phyloP scores from a whole-genome alignment of 2,888 invertebrate species.

The Ganaspis brasiliensis region DNA sequence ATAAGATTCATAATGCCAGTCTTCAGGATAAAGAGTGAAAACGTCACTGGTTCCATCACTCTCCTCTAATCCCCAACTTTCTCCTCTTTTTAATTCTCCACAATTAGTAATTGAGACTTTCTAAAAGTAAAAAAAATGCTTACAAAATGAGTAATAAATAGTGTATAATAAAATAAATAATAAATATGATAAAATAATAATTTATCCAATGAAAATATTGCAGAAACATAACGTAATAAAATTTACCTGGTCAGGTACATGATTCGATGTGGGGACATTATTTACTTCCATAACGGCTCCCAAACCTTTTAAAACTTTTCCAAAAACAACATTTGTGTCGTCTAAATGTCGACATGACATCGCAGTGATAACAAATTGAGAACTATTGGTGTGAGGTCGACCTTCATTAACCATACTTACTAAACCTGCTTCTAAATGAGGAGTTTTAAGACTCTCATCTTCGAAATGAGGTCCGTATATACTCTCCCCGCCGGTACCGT shows the following conservation, averaged over 20 bases:
- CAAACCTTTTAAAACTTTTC: conserved; percentile 89
- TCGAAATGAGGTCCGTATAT: conserved; percentile 95
- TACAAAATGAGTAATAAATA: not conserved
- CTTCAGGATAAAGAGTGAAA: conserved; percentile 90
- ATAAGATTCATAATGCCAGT: conserved; percentile 82
- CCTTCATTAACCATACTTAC: conserved; percentile 92
- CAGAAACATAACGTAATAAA: no score
- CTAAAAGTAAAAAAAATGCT: conserved; percentile 56
- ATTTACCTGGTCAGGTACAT: conserved; percentile 85
- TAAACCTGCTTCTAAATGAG: conserved; percentile 85
- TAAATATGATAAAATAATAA: conserved; percentile 31
- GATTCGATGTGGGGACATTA: conserved; percentile 83
- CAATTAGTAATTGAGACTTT: conserved; percentile 82
- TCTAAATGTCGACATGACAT: conserved; percentile 89
- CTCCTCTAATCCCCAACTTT: conserved; percentile 86
- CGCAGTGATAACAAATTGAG: conserved; percentile 96
- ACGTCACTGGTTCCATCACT: conserved; percentile 87
- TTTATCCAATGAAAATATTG: no score
- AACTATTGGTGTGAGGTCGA: conserved; percentile 91
- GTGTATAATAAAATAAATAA: not conserved
- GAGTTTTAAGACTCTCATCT: conserved; percentile 92
- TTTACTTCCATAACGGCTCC: conserved; percentile 88
- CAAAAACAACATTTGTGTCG: conserved; percentile 91
- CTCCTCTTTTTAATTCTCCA: conserved; percentile 85
- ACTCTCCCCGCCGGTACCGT: conserved; percentile 96